Conservation (phyloP, 2,113 vertebrate species). For the Mormyrus iriodes region DNA sequence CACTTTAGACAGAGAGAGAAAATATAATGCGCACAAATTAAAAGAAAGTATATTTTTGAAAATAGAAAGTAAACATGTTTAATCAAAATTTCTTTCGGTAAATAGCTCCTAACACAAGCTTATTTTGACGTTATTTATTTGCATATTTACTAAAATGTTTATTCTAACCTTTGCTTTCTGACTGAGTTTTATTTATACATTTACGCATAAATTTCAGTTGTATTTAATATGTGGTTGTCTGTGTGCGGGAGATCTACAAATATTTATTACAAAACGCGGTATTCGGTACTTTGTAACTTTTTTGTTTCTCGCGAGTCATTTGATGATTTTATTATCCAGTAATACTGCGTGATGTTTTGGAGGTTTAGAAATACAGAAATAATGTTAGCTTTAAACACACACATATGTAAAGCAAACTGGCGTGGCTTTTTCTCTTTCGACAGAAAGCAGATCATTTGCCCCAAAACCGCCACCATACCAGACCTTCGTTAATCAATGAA, state of each 20-base stretch:
- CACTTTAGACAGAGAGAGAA: not conserved
- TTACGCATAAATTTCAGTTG: not conserved
- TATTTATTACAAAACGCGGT: not conserved
- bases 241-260: not conserved
- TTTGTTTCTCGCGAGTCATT: not conserved
- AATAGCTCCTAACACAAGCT: not conserved
- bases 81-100: not conserved
- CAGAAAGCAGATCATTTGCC: constrained; percentile 55
- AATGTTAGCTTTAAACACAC: not conserved
- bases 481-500: constrained; percentile 43
- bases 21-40: not conserved
- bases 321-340: not conserved
- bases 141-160: not conserved
- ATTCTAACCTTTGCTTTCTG: not conserved
- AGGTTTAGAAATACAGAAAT: not conserved
- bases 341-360: not conserved
- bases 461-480: constrained; percentile 26
- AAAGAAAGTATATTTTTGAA: not conserved
- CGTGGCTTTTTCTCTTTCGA: constrained; percentile 36
- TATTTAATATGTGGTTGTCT: not conserved
- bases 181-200: not conserved
- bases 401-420: not conserved
- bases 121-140: not conserved
- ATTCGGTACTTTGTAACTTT: not conserved
- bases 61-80: not conserved